Percentiles rank a stretch among this genome's conserved stretches.
phyloP scores from a whole-genome alignment of 1,140 invertebrate genomes.

The Dendrolimus punctatus region DNA sequence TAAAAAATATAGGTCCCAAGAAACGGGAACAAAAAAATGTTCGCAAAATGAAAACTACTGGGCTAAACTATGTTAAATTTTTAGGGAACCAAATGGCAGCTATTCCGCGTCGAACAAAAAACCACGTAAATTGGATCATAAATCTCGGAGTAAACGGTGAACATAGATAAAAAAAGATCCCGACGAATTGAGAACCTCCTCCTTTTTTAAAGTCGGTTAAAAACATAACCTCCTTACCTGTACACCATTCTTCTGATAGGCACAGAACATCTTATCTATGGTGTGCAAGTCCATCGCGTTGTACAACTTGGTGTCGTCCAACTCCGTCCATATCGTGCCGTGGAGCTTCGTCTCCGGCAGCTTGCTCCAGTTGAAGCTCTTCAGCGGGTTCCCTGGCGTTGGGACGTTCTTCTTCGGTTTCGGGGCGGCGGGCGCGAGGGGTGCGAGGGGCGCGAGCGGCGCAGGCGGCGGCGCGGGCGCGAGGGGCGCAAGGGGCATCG shows the following conservation, averaged over 20 bases:
- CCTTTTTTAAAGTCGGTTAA: too few species aligned
- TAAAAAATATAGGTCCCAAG: too few species aligned
- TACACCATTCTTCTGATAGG: slow-evolving; percentile 93
- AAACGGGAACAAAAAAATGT: too few species aligned
- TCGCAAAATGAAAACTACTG: too few species aligned
- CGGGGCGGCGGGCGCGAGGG: slow-evolving; percentile 71
- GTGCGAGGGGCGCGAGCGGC: slow-evolving; percentile 51
- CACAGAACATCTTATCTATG: slow-evolving; percentile 96
- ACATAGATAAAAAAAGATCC: too few species aligned
- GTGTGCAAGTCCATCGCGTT: slow-evolving; percentile 92
- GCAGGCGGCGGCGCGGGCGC: slow-evolving; percentile 74
- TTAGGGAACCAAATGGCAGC: too few species aligned
- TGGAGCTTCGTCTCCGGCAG: slow-evolving; percentile 89
- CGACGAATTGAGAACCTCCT: too few species aligned
- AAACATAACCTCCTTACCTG: slow-evolving; percentile 68
- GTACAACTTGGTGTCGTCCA: slow-evolving; percentile 95
- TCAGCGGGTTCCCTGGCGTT: slow-evolving; percentile 92
- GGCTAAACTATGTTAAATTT: too few species aligned
- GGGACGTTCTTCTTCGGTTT: slow-evolving; percentile 84
- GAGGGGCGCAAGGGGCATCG: slow-evolving; percentile 74
- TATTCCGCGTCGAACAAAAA: too few species aligned
- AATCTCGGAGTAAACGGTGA: too few species aligned
- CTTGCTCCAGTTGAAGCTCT: slow-evolving; percentile 98
- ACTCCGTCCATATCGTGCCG: slow-evolving; percentile 94
- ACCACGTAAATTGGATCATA: too few species aligned